A percentile compares a stretch with the other conserved stretches of the same genome.
phyloP scores from a whole-genome alignment of 2,113 vertebrate species.

The Misgurnus mizolepis region DNA sequence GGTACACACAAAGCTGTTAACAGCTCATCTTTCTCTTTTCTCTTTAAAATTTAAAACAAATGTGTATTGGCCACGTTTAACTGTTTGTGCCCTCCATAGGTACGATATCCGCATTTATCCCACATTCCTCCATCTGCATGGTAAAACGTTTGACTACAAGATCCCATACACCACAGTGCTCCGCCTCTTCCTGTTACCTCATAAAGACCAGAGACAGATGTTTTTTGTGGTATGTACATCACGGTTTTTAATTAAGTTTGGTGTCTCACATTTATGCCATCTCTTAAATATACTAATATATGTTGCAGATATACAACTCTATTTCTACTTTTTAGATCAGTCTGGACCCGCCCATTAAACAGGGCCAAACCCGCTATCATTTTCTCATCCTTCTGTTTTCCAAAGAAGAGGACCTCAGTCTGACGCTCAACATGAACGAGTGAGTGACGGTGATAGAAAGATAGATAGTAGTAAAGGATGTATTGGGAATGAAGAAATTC shows the following conservation, averaged over 20 bases:
- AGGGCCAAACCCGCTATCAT: slow-evolving; percentile 97
- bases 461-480: slow-evolving; percentile 7
- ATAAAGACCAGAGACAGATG: slow-evolving; percentile 99
- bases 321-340: slow-evolving; percentile 81
- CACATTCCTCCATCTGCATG: slow-evolving; percentile 93
- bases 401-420: slow-evolving; percentile 92
- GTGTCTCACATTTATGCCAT: no score
- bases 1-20: slow-evolving; percentile 59
- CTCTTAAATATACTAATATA: no score
- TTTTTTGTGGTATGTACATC: slow-evolving; percentile 88
- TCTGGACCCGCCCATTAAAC: slow-evolving; percentile 96
- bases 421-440: slow-evolving; percentile 98
- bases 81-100: slow-evolving; percentile 60
- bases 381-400: slow-evolving; percentile 97
- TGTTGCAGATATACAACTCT: neutral
- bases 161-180: slow-evolving; percentile 97
- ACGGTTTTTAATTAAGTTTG: neutral
- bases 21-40: neutral
- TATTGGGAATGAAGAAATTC: neutral
- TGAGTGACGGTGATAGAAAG: slow-evolving; percentile 68
- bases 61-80: neutral
- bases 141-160: slow-evolving; percentile 98
- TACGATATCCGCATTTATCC: slow-evolving; percentile 98
- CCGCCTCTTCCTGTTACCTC: slow-evolving; percentile 93
- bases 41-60: neutral